Evolutionary conservation across 37 sponge, comb jelly and placozoan species (phyloP).

Genomic region (Mnemiopsis leidyi): DNA sequence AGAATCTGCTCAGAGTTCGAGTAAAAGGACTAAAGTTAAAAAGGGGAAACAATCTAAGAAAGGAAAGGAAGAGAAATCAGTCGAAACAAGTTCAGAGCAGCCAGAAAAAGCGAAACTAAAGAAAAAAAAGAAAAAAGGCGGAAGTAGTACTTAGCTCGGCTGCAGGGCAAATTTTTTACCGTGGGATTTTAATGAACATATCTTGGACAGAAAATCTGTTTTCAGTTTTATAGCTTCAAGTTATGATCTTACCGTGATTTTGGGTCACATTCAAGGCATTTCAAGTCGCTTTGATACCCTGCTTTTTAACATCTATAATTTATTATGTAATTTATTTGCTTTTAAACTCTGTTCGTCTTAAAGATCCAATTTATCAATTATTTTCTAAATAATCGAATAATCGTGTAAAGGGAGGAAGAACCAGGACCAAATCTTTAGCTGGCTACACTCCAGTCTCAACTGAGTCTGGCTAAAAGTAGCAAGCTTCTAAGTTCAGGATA

Average conservation of each 20-base stretch:
- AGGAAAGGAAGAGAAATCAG: not conserved
- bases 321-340: not conserved
- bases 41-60: not conserved
- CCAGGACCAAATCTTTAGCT: too few species aligned
- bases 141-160: not conserved
- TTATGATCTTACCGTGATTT: not conserved
- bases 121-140: not conserved
- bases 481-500: too few species aligned
- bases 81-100: not conserved
- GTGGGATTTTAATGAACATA: not conserved
- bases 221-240: not conserved
- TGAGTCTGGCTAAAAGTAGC: too few species aligned
- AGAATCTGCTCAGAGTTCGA: not conserved
- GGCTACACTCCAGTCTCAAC: too few species aligned
- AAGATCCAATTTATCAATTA: not conserved
- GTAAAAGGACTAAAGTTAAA: not conserved
- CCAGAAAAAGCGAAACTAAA: not conserved
- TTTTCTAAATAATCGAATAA: too few species aligned
- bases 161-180: not conserved
- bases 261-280: not conserved
- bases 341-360: not conserved
- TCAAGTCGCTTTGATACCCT: not conserved
- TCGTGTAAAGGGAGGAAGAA: too few species aligned
- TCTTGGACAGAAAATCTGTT: not conserved
- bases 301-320: not conserved